These are phyloP conservation scores for Xiphophorus couchianus DNA, from an alignment of 2,113 vertebrate genomes.

Conservation along the genomic window DNA sequence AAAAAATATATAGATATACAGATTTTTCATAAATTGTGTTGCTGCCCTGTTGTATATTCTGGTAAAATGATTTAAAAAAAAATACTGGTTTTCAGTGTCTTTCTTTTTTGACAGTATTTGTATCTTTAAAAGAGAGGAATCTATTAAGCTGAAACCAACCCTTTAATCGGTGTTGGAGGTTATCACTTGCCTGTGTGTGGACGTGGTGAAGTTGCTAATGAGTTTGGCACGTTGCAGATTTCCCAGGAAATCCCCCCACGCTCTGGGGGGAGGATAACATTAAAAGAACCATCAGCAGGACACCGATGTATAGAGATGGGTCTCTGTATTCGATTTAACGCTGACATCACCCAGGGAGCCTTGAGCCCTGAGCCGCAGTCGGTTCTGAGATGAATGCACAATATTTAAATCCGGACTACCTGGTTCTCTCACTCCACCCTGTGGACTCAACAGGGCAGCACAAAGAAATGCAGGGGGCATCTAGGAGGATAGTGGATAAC, in stretches of 20 bases:
- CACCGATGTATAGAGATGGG: conserved; percentile 42
- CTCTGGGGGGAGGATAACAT: conserved; percentile 19
- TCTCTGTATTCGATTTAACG: conserved; percentile 57
- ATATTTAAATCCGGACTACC: conserved; percentile 78
- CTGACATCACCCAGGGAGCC: conserved; percentile 78
- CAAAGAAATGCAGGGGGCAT: conserved; percentile 33
- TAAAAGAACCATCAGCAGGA: conserved; percentile 23
- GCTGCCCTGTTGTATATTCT: not conserved
- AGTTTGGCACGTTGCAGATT: conserved; percentile 44
- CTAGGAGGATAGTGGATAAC: not conserved
- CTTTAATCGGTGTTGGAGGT: not conserved
- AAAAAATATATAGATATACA: not conserved
- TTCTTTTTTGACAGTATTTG: not conserved
- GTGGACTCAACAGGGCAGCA: conserved; percentile 68
- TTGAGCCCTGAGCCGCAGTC: conserved; percentile 79
- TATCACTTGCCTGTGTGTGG: not conserved
- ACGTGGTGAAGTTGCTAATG: conserved; percentile 11
- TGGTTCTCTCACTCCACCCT: conserved; percentile 78
- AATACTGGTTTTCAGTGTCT: not conserved
- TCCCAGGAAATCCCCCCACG: conserved; percentile 52
- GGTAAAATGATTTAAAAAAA: too few relatives aligned
- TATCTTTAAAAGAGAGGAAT: not conserved
- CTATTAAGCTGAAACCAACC: not conserved
- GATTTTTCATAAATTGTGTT: not conserved
- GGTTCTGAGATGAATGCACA: conserved; percentile 86